A percentile compares a stretch with the other conserved stretches of the same genome.
phyloP scores from a whole-genome alignment of 2,888 invertebrate species.

The Apomyelois bistriatella region DNA sequence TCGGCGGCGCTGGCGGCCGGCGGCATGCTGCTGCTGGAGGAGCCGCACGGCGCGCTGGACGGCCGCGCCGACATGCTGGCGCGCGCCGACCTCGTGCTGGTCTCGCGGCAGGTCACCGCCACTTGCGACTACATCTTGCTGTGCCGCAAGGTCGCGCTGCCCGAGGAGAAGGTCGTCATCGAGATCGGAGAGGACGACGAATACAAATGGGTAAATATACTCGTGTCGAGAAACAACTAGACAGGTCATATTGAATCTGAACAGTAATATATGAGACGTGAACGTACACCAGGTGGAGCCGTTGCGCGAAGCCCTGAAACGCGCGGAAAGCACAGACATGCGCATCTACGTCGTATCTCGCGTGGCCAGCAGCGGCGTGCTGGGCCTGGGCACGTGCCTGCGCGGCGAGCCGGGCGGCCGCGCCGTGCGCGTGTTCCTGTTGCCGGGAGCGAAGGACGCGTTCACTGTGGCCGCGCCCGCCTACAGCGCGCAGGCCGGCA shows the following conservation, averaged over 20 bases:
- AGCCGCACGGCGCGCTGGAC: conserved; percentile 71
- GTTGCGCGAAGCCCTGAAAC: conserved; percentile 87
- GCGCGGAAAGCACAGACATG: conserved; percentile 78
- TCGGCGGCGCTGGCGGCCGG: conserved; percentile 81
- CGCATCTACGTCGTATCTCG: conserved; percentile 86
- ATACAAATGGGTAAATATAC: conserved; percentile 81
- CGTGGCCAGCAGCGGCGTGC: conserved; percentile 85
- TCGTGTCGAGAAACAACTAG: no score
- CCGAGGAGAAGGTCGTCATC: conserved; percentile 71
- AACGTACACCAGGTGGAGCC: conserved; percentile 84
- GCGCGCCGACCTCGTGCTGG: conserved; percentile 49
- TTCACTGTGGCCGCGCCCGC: conserved; percentile 79
- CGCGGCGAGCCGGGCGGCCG: conserved; percentile 92
- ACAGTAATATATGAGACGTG: no score
- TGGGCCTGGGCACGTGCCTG: conserved; percentile 95
- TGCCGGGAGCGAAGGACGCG: conserved; percentile 82
- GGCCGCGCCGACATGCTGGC: conserved; percentile 55
- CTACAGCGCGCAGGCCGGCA: conserved; percentile 83
- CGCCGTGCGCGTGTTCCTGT: conserved; percentile 85
- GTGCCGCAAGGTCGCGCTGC: conserved; percentile 70
- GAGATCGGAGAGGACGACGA: conserved; percentile 80
- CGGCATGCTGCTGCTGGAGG: conserved; percentile 88
- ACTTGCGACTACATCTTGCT: conserved; percentile 84
- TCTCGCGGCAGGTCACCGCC: conserved; percentile 79
- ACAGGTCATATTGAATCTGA: no score